A percentile compares a stretch with the other conserved stretches of the same genome.
phyloP scores from a whole-genome alignment of 1,140 invertebrate species.

The Cyphomyrmex costatus region DNA sequence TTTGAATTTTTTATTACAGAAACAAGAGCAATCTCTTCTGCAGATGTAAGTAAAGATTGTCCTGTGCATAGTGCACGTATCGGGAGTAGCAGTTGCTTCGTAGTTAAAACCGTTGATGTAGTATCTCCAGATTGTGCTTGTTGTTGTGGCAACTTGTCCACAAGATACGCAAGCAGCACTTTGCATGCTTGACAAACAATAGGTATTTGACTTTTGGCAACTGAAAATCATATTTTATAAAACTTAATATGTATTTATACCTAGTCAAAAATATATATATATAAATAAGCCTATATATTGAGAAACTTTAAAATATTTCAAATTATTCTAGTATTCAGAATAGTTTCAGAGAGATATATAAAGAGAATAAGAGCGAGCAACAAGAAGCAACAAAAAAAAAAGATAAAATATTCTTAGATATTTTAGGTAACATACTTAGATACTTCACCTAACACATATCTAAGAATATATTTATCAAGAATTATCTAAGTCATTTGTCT shows the following conservation, averaged over 20 bases:
- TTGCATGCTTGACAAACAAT: slow-evolving; percentile 88
- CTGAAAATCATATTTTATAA: slow-evolving; percentile 82
- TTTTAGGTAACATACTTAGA: background rate
- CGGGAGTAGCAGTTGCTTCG: slow-evolving; percentile 88
- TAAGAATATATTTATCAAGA: too few relatives aligned
- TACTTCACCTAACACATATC: background rate
- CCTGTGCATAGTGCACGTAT: slow-evolving; percentile 89
- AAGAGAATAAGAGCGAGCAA: background rate
- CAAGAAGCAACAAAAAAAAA: too few relatives aligned
- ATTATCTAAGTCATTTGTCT: background rate
- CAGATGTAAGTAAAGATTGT: slow-evolving; percentile 87
- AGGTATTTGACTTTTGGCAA: slow-evolving; percentile 89
- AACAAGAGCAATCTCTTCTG: slow-evolving; percentile 89
- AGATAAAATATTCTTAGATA: background rate
- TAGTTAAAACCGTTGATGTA: slow-evolving; percentile 83
- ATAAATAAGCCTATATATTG: background rate
- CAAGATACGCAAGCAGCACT: slow-evolving; percentile 88
- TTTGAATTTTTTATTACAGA: slow-evolving; percentile 90
- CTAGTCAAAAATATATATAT: background rate
- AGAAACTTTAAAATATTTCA: background rate
- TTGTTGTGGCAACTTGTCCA: slow-evolving; percentile 86
- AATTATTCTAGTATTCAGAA: background rate
- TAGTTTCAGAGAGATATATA: background rate
- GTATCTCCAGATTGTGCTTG: slow-evolving; percentile 79
- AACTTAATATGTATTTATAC: background rate